phyloP scores from a whole-genome alignment of 2,888 invertebrate species.

The Drosophila paramelanica region DNA sequence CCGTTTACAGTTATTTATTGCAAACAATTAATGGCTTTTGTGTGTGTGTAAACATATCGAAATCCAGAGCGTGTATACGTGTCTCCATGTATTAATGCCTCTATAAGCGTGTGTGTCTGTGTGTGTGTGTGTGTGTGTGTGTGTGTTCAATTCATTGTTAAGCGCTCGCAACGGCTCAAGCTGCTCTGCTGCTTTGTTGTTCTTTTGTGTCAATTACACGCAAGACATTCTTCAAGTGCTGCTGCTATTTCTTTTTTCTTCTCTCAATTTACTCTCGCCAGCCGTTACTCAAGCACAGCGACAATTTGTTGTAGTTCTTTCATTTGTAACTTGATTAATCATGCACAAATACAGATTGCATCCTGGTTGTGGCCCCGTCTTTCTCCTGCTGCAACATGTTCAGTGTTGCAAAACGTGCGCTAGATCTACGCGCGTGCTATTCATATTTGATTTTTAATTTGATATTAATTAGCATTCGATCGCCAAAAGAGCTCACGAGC shows the following conservation, averaged over 20 bases:
- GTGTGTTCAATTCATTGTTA: slow-evolving; percentile 63
- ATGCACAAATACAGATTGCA: slow-evolving; percentile 24
- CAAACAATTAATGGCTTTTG: slow-evolving; percentile 58
- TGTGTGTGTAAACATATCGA: slow-evolving; percentile 31
- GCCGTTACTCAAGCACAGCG: slow-evolving; percentile 7
- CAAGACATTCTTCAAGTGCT: slow-evolving; percentile 55
- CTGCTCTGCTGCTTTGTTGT: slow-evolving; percentile 34
- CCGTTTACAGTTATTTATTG: slow-evolving; percentile 72
- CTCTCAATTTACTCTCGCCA: slow-evolving; percentile 38
- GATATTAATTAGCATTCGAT: slow-evolving; percentile 46
- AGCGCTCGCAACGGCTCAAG: slow-evolving; percentile 44
- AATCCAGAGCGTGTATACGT: slow-evolving; percentile 57
- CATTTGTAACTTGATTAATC: slow-evolving; percentile 19
- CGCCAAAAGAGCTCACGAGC: slow-evolving; percentile 47
- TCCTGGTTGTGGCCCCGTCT: slow-evolving; percentile 34
- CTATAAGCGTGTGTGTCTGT: slow-evolving; percentile 19
- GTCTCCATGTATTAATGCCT: slow-evolving; percentile 40
- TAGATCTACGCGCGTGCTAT: slow-evolving; percentile 47
- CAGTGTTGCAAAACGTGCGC: slow-evolving; percentile 59
- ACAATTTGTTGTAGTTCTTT: slow-evolving; percentile 13
- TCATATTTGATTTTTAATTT: slow-evolving; percentile 19
- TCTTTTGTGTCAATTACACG: slow-evolving; percentile 47
- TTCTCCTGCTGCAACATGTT: slow-evolving; percentile 27
- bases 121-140: slow-evolving; percentile 29
- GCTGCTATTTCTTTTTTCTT: slow-evolving; percentile 18